Evolutionary conservation across 2,888 invertebrate genomes (phyloP).

Genomic region (Noctuana brunneofusca): DNA sequence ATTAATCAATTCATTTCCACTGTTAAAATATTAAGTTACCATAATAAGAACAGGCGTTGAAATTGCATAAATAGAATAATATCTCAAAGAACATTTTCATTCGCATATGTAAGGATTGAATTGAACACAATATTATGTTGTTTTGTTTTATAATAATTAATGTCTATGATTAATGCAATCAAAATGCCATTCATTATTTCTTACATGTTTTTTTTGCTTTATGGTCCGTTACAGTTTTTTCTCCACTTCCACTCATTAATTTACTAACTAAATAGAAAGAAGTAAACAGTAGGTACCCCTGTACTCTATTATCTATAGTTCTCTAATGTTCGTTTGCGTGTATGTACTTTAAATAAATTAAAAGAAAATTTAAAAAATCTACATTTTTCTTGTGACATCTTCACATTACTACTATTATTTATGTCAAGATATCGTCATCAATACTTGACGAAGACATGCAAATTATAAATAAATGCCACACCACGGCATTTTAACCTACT

Average conservation of each 20-base stretch:
- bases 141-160: no score
- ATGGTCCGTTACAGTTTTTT: no score
- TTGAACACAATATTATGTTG: no score
- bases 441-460: not conserved
- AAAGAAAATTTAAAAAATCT: conserved; percentile 2
- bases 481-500: not conserved
- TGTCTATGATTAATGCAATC: no score
- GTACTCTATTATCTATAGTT: not conserved
- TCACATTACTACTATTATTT: not conserved
- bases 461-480: not conserved
- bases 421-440: not conserved
- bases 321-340: not conserved
- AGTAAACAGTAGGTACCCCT: no score
- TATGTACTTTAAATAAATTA: no score
- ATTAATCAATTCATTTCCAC: conserved; percentile 13
- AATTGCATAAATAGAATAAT: conserved; percentile 10
- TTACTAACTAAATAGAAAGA: no score
- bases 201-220: no score
- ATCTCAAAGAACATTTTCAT: not conserved
- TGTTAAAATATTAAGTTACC: not conserved
- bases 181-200: no score
- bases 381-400: conserved; percentile 3
- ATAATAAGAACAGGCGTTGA: conserved; percentile 3
- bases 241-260: no score
- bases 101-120: no score